Evolutionary conservation across 2,888 invertebrate genomes (phyloP).

Genomic region (Dinocampus coccinellae): DNA sequence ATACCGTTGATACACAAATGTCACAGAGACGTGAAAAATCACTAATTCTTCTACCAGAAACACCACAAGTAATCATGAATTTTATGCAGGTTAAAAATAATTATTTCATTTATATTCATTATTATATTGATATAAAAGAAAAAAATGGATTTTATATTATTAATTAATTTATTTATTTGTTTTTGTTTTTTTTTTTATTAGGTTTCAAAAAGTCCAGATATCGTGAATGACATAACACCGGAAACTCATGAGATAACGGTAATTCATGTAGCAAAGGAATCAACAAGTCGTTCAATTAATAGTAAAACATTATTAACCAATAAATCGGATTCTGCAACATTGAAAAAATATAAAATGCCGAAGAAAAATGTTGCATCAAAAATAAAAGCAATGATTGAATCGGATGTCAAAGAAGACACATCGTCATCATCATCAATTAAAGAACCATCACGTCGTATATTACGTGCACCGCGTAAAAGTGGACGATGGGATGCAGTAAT

Average conservation of each 20-base stretch:
- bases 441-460: slow-evolving; percentile 72
- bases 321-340: slow-evolving; percentile 55
- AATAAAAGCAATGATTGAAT: slow-evolving; percentile 80
- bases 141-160: too few species aligned
- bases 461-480: slow-evolving; percentile 73
- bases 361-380: slow-evolving; percentile 83
- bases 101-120: not conserved
- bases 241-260: slow-evolving; percentile 53
- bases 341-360: slow-evolving; percentile 84
- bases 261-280: slow-evolving; percentile 50
- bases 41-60: slow-evolving; percentile 50
- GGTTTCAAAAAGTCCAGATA: slow-evolving; percentile 48
- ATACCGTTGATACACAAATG: slow-evolving; percentile 73
- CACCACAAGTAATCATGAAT: slow-evolving; percentile 64
- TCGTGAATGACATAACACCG: slow-evolving; percentile 50
- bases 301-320: slow-evolving; percentile 41
- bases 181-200: slow-evolving; percentile 32
- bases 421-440: slow-evolving; percentile 65
- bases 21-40: slow-evolving; percentile 72
- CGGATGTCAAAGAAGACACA: slow-evolving; percentile 70
- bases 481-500: slow-evolving; percentile 88
- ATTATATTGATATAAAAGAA: not conserved
- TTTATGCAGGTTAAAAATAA: slow-evolving; percentile 52
- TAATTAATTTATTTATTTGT: too few species aligned
- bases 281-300: slow-evolving; percentile 16